These are phyloP conservation scores for Alces alces DNA, from an alignment of 2,113 vertebrate genomes.

Conservation along the genomic window DNA sequence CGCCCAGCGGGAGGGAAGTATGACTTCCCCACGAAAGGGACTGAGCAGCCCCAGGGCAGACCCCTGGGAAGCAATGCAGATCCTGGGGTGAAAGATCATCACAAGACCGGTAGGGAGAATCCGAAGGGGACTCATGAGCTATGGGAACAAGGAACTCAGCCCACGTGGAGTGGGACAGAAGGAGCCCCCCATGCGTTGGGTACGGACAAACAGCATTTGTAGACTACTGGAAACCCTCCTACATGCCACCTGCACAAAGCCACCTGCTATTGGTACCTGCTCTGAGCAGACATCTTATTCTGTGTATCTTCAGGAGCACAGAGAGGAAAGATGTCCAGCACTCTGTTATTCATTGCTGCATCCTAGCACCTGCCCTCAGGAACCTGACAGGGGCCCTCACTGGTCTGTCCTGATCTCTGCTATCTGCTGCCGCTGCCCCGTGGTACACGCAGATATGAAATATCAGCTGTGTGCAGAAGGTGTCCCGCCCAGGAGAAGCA, in stretches of 20 bases:
- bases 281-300: background rate
- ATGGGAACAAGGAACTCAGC: background rate
- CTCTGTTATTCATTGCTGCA: background rate
- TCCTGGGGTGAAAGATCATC: background rate
- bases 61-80: background rate
- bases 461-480: conserved; percentile 67
- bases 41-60: background rate
- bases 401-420: accelerated
- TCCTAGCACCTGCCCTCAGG: background rate
- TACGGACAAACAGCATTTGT: background rate
- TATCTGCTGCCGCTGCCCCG: background rate
- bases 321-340: background rate
- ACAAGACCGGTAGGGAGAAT: background rate
- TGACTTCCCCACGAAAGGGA: background rate
- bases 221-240: conserved; percentile 32
- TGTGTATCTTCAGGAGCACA: background rate
- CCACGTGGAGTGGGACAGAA: background rate
- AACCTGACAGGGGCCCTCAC: background rate
- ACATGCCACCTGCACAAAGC: background rate
- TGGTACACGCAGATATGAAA: background rate
- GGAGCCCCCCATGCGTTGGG: background rate
- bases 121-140: background rate
- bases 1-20: background rate
- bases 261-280: background rate
- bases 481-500: conserved; percentile 11